Evolutionary conservation across 2,888 invertebrate genomes (phyloP).

Genomic region (Luperina testacea): DNA sequence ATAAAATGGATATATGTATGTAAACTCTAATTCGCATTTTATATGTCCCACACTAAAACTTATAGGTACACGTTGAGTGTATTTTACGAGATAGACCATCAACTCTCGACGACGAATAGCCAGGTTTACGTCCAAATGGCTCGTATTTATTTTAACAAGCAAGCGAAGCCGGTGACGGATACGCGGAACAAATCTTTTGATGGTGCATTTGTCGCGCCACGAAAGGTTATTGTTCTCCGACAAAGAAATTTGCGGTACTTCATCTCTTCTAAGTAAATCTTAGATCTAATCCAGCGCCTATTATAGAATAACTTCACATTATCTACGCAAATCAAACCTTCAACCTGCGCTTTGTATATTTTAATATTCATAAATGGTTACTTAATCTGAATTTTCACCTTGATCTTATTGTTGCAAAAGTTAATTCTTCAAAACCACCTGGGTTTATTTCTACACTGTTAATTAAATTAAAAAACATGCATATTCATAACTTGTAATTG

Average conservation of each 20-base stretch:
- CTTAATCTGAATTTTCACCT: constrained; percentile 50
- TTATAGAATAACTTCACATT: constrained; percentile 29
- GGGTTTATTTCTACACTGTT: constrained; percentile 39
- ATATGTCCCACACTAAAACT: constrained; percentile 56
- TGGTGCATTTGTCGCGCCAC: constrained; percentile 73
- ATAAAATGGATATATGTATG: constrained; percentile 41
- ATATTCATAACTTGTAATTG: constrained; percentile 61
- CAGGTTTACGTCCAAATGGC: constrained; percentile 74
- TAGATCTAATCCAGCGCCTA: constrained; percentile 16
- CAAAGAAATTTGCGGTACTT: constrained; percentile 58
- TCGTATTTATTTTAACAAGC: constrained; percentile 76
- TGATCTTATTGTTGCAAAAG: constrained; percentile 58
- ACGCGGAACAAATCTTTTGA: constrained; percentile 77
- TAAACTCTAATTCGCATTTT: constrained; percentile 55
- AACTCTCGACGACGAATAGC: constrained; percentile 71
- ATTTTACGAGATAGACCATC: constrained; percentile 64
- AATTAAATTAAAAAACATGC: constrained; percentile 54
- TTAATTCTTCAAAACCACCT: constrained; percentile 35
- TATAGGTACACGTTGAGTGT: constrained; percentile 39
- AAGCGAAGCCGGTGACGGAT: constrained; percentile 75
- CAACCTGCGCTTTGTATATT: constrained; percentile 13
- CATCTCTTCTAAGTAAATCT: constrained; percentile 54
- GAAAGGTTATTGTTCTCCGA: constrained; percentile 69
- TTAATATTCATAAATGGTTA: constrained; percentile 39
- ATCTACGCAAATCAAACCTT: constrained; percentile 29